Base-by-base conservation (phyloP, 1,140 invertebrate species). In the Drosophila suzukii region DNA sequence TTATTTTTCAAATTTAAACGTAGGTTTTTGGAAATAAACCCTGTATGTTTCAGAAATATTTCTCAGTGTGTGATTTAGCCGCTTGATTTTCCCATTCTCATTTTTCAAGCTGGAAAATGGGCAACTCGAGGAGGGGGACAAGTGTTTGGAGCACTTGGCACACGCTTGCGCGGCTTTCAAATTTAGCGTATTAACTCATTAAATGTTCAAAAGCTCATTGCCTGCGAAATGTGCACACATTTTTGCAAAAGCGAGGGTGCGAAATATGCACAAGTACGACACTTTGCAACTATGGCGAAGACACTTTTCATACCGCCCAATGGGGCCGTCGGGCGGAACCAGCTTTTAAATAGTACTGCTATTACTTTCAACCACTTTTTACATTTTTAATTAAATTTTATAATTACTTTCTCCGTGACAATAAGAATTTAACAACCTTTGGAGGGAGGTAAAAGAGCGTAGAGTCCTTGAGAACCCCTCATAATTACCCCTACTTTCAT, bases 131-230 rank as follows among this genome's bases (percentile, higher is more conserved):
- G 41, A 11, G 15, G 15, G 13, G 70, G 70, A 49, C 20, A 43
- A 73, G 68, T 61, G 71, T 61, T 67, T 24, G 61, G 51, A 78
- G 75, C 75, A 88, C 80, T 89, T 89, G 71, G 67, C 60, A 44
- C 84, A 80, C 83, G 84, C 84, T 83, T 89, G 84, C 76, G 83
- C 75, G 82, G 58, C 80, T 89, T 89, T 79, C 53, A 88, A 88
- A 88, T 88, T 78, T 80, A 78, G 63, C 83, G 80, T 89, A 89
- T 88, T 88, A 88, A 89, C 84, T 88, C 83, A 88, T 88, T 88
- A 80, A 88, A 89, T 77, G 80, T 78, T 84, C 76, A 84, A 84
- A 88, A 89, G 80, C 83, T 80, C 80, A 88, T 89, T 88, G 80
- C 80, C 75, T 88, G 84, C 84, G 58, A 88, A 89, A 89, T 89